A percentile compares a stretch with the other conserved stretches of the same genome.
Conservation (phyloP, 2,113 vertebrate species). For the Hemibagrus wyckioides region DNA sequence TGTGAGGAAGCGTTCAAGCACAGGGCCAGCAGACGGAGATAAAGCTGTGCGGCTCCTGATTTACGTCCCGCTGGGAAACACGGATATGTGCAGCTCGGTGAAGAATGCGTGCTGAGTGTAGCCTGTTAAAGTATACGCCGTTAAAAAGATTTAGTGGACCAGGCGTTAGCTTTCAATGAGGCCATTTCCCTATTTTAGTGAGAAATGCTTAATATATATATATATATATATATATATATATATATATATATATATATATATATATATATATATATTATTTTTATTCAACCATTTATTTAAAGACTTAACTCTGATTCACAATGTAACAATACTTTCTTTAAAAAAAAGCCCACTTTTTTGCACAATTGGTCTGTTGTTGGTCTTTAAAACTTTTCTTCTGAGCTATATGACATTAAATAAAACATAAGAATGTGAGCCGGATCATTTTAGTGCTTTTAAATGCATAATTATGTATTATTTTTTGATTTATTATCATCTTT, state of each 20-base stretch:
- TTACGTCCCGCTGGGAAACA: slow-evolving; percentile 33
- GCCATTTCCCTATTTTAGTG: background rate
- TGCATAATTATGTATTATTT: too few relatives aligned
- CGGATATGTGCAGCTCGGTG: background rate
- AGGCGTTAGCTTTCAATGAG: background rate
- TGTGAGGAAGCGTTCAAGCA: slow-evolving; percentile 18
- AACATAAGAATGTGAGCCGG: background rate
- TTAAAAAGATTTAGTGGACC: slow-evolving; percentile 28
- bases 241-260: too few relatives aligned
- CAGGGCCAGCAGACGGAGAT: slow-evolving; percentile 38
- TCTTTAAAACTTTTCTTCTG: background rate
- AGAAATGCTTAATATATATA: background rate
- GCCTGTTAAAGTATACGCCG: slow-evolving; percentile 4
- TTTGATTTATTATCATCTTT: too few relatives aligned
- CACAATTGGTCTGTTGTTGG: background rate
- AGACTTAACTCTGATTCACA: background rate
- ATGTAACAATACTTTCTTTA: background rate
- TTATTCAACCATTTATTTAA: background rate
- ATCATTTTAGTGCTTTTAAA: background rate
- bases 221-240: too few relatives aligned
- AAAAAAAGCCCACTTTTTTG: background rate
- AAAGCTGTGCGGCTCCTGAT: slow-evolving; percentile 41
- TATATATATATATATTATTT: background rate
- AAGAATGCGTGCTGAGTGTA: slow-evolving; percentile 10
- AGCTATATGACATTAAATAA: background rate